These are phyloP conservation scores for Halictus rubicundus DNA, from an alignment of 1,140 invertebrate genomes.

Conservation along the genomic window DNA sequence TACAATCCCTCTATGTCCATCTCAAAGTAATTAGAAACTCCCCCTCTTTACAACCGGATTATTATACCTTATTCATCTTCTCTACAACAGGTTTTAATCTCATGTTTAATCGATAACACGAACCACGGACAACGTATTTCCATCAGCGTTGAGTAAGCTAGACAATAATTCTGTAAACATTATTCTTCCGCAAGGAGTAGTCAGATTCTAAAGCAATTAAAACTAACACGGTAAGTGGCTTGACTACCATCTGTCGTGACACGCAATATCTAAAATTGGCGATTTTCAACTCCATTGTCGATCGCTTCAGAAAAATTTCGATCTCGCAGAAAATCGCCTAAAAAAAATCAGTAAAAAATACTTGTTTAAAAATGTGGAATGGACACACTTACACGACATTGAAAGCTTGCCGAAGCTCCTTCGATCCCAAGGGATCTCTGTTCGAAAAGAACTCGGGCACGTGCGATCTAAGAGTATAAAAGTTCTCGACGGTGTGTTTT, in stretches of 20 bases:
- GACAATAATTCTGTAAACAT: too few relatives aligned
- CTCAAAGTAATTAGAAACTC: background rate
- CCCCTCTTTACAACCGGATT: too few relatives aligned
- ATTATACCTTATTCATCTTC: background rate
- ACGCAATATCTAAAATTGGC: too few relatives aligned
- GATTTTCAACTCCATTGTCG: too few relatives aligned
- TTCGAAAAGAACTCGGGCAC: conserved; percentile 82
- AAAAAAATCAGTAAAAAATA: background rate
- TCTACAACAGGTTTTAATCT: background rate
- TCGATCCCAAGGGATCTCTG: conserved; percentile 76
- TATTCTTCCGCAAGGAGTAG: too few relatives aligned
- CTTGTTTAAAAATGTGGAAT: background rate
- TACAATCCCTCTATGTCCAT: background rate
- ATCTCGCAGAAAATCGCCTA: too few relatives aligned
- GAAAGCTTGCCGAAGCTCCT: conserved; percentile 73
- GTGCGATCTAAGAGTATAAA: conserved; percentile 82
- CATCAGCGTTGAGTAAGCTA: too few relatives aligned
- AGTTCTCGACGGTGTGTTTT: conserved; percentile 83
- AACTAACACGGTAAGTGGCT: too few relatives aligned
- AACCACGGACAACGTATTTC: too few relatives aligned
- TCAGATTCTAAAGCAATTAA: too few relatives aligned
- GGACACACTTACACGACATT: conserved; percentile 76
- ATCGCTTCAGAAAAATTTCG: too few relatives aligned
- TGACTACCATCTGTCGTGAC: too few relatives aligned
- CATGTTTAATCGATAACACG: background rate